Percentiles rank a stretch among this genome's conserved stretches.
Evolutionary conservation across 2,113 vertebrate genomes (phyloP).

Genomic region (Centropus bengalensis): DNA sequence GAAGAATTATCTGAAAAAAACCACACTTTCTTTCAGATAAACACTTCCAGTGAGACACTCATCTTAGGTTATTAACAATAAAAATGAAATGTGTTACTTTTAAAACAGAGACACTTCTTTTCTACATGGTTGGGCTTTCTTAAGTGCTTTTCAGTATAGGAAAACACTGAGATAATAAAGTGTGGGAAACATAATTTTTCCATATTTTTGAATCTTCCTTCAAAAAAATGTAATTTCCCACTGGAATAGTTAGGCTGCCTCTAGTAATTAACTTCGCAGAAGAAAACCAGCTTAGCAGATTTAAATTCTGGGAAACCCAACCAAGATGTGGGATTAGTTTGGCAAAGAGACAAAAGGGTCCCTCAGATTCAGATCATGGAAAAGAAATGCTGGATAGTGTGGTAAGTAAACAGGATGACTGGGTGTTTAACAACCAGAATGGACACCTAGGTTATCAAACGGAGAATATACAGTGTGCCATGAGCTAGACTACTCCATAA

Average conservation of each 20-base stretch:
- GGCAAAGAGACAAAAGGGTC: conserved; percentile 28
- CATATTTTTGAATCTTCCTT: conserved; percentile 26
- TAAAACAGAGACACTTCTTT: neutral
- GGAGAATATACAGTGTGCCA: neutral
- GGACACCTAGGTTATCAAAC: neutral
- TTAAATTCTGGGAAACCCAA: conserved; percentile 27
- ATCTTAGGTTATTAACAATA: neutral
- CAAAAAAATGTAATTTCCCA: conserved; percentile 32
- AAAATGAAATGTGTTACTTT: neutral
- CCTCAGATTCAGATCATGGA: neutral
- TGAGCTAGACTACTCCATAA: neutral
- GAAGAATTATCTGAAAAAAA: neutral
- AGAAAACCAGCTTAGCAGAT: conserved; percentile 13
- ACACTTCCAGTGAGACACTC: neutral
- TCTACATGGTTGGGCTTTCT: neutral
- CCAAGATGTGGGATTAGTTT: neutral
- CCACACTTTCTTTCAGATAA: neutral
- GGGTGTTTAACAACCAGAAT: neutral
- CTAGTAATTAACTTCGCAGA: conserved; percentile 34
- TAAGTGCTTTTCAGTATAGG: neutral
- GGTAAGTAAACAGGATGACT: neutral
- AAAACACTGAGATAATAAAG: neutral
- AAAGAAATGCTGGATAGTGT: neutral
- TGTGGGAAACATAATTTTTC: conserved; percentile 39
- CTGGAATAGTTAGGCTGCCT: conserved; percentile 19